Evolutionary conservation across 2,888 invertebrate genomes (phyloP), one percentile per base, ranked within the genome.

Genomic region (Nephrotoma flavescens): DNA sequence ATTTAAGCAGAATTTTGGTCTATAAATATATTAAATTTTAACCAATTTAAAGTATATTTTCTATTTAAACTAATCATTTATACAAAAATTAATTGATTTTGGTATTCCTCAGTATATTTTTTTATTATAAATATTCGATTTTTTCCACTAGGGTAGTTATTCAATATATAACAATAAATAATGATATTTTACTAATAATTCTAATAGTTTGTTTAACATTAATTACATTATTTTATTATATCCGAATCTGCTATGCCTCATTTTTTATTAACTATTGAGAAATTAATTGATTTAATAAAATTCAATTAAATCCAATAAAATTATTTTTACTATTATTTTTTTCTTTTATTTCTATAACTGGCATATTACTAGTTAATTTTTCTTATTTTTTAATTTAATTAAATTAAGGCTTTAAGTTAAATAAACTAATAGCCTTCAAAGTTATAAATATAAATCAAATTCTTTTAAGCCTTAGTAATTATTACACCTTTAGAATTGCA

Each of bases 301-400:
- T 41, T 6, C 19, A 9, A 12, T 42, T 31, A 11, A 84, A 84
- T 1, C 12, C 12, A 84, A 93, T 89, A 93, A 93, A 91, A 93
- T n/a, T 2, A 47, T 12, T n/a, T 47, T 12, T 47, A 47, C 1
- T 47, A 47, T 12, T 47, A 12, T 47, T 47, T 47, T 12, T 47
- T 0, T 47, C 47, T 12, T 47, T 47, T 47, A 47, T 47, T 2
- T 0, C 47, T 2, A 12, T 47, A 47, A 47, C n/a, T 12, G 47
- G 47, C 1, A 1, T 47, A 47, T 1, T 9, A 12, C 1, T 47
- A 47, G n/a, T 47, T 1, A 47, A n/a, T 47, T 12, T 47, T 47
- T 12, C n/a, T 47, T 2, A 47, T 47, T 47, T 47, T 12, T 47
- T 12, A 47, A 47, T 47, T 47, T 47, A 47, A 47, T 47, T 47